phyloP scores from a whole-genome alignment of 2,797 vertebrate species.

The Periparus ater region DNA sequence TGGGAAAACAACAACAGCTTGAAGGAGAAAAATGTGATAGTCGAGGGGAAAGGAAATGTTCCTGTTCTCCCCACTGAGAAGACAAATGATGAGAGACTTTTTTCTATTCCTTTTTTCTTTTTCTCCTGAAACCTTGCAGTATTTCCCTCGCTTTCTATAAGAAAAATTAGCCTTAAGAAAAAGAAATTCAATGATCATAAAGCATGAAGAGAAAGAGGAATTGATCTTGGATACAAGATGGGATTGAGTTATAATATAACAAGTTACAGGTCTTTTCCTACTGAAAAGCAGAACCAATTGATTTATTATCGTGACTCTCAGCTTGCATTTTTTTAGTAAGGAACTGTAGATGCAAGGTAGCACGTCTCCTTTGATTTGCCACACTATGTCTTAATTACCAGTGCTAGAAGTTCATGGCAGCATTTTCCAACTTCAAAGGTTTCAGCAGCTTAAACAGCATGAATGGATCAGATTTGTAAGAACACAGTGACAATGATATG shows the following conservation, averaged over 20 bases:
- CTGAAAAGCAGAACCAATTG: constrained; percentile 73
- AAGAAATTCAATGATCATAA: constrained; percentile 65
- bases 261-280: constrained; percentile 66
- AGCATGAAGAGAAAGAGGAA: constrained; percentile 64
- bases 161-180: constrained; percentile 65
- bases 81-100: constrained; percentile 29
- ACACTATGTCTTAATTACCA: constrained; percentile 78
- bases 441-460: constrained; percentile 44
- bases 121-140: neutral
- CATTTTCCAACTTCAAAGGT: constrained; percentile 76
- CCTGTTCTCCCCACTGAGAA: constrained; percentile 30
- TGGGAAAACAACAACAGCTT: constrained; percentile 48
- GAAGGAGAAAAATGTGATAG: constrained; percentile 55
- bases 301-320: constrained; percentile 70
- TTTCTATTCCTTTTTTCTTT: neutral
- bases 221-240: constrained; percentile 60
- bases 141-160: constrained; percentile 22
- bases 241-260: constrained; percentile 70
- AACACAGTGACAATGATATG: constrained; percentile 52
- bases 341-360: constrained; percentile 64
- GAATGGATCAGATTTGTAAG: constrained; percentile 63
- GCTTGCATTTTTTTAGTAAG: constrained; percentile 48
- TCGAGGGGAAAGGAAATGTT: constrained; percentile 12
- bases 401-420: constrained; percentile 41
- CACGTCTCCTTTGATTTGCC: constrained; percentile 74